Percentiles rank a stretch among this genome's conserved stretches.
phyloP scores from a whole-genome alignment of 2,113 vertebrate genomes.

The Sinocyclocheilus anophthalmus region DNA sequence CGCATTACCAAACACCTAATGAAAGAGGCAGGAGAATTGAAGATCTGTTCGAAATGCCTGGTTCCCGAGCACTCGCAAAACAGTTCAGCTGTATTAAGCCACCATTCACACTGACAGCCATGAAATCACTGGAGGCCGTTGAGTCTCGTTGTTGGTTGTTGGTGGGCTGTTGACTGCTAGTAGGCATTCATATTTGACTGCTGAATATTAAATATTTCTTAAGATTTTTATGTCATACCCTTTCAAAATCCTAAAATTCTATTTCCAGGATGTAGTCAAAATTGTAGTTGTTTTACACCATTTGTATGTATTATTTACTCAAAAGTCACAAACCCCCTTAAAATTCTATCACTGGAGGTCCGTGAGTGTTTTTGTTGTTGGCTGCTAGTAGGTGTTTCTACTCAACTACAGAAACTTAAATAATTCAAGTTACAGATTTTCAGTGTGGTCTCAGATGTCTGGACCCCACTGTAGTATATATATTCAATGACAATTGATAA shows the following conservation, averaged over 20 bases:
- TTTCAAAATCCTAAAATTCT: not conserved
- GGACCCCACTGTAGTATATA: too few relatives aligned
- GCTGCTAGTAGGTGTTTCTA: too few relatives aligned
- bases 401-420: too few relatives aligned
- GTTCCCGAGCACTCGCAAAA: not conserved
- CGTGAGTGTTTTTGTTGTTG: not conserved
- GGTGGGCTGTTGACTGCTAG: not conserved
- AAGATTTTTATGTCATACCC: not conserved
- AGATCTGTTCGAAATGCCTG: conserved; percentile 19
- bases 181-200: not conserved
- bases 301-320: too few relatives aligned
- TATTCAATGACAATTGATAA: too few relatives aligned
- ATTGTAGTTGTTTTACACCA: not conserved
- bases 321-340: not conserved
- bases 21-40: conserved; percentile 6
- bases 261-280: not conserved
- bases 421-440: not conserved
- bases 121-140: not conserved
- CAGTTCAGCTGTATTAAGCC: not conserved
- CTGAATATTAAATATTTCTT: not conserved
- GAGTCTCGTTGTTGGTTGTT: not conserved
- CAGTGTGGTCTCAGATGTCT: not conserved
- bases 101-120: not conserved
- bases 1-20: conserved; percentile 42
- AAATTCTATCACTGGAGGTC: not conserved